Conservation (phyloP, 2,888 invertebrate genomes). For the Thelaira solivaga region DNA sequence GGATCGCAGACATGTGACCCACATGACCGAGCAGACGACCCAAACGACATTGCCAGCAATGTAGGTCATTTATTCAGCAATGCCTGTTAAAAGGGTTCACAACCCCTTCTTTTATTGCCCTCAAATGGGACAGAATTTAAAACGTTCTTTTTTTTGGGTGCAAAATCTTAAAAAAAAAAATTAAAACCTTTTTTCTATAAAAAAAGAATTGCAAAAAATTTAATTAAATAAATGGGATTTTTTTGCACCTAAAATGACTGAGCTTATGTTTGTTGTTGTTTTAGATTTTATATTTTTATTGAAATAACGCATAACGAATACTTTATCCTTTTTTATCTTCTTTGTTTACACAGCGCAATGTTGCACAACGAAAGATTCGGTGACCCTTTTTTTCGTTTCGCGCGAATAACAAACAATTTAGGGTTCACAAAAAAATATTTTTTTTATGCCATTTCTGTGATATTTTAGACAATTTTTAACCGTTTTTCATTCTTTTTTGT, state of each 20-base stretch:
- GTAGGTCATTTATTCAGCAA: conserved; percentile 73
- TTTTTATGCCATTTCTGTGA: conserved; percentile 49
- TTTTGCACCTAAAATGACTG: conserved; percentile 62
- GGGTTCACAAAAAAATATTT: conserved; percentile 52
- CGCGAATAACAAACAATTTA: conserved; percentile 63
- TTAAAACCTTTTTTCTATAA: conserved; percentile 55
- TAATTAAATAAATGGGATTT: conserved; percentile 66
- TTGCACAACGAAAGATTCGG: conserved; percentile 51
- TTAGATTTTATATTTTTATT: conserved; percentile 43
- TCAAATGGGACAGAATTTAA: conserved; percentile 51
- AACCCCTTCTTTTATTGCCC: conserved; percentile 69
- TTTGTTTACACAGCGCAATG: conserved; percentile 58
- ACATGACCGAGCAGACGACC: conserved; percentile 66
- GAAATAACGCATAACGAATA: conserved; percentile 63
- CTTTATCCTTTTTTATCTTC: conserved; percentile 50
- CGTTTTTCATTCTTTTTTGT: conserved; percentile 35
- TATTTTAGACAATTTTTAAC: conserved; percentile 52
- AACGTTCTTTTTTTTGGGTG: conserved; percentile 42
- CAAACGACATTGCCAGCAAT: conserved; percentile 68
- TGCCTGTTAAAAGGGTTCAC: conserved; percentile 75
- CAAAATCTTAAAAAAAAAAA: conserved; percentile 63
- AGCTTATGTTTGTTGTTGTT: conserved; percentile 43
- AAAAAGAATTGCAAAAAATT: conserved; percentile 62
- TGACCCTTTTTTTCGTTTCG: conserved; percentile 65
- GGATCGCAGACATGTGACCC: conserved; percentile 48